Evolutionary conservation across 2,113 vertebrate genomes (phyloP).

Genomic region (Tauraco erythrolophus): DNA sequence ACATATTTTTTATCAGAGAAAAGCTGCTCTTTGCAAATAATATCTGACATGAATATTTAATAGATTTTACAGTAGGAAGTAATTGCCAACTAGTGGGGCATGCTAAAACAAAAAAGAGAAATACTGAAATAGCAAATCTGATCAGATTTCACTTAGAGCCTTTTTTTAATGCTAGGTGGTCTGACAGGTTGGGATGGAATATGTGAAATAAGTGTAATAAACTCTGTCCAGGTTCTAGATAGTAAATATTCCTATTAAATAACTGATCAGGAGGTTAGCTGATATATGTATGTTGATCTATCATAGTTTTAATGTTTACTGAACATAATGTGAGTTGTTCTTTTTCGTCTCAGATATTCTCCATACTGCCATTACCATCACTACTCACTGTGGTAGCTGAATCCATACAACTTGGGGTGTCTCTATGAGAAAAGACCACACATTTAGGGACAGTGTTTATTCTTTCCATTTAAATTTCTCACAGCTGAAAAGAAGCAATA

Average conservation of each 20-base stretch:
- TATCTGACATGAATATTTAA: conserved; percentile 74
- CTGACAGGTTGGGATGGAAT: not conserved
- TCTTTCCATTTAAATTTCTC: not conserved
- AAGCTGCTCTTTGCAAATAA: conserved; percentile 64
- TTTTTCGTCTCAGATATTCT: not conserved
- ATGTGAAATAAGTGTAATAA: not conserved
- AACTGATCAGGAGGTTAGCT: not conserved
- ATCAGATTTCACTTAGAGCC: not conserved
- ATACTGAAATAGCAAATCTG: not conserved
- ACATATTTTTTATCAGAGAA: conserved; percentile 67
- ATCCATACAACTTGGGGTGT: not conserved
- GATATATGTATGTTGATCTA: not conserved
- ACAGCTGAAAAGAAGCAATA: not conserved
- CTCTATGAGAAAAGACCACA: not conserved
- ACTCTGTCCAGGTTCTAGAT: not conserved
- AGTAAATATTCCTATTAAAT: not conserved
- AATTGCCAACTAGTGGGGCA: conserved; percentile 48
- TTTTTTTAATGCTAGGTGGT: not conserved
- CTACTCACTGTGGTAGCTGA: not conserved
- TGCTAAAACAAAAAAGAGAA: not conserved
- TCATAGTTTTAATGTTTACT: not conserved
- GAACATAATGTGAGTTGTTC: not conserved
- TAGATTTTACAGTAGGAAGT: conserved; percentile 57
- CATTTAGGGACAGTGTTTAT: not conserved
- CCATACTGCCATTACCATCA: not conserved